phyloP scores from a whole-genome alignment of 2,797 vertebrate species.

The Helicolenus hilgendorfi region DNA sequence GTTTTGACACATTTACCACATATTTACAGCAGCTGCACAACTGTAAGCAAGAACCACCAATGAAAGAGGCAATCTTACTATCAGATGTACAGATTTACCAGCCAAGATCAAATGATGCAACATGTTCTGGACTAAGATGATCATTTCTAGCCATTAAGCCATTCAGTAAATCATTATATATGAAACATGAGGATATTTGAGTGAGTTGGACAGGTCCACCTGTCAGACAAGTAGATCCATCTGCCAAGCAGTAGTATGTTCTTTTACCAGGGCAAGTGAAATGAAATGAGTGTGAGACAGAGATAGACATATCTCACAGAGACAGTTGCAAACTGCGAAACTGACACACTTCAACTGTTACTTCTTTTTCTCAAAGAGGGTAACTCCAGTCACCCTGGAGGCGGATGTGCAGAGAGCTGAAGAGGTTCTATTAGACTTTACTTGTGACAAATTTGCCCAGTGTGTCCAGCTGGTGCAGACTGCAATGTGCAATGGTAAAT shows the following conservation, averaged over 20 bases:
- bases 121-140: neutral
- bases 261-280: neutral
- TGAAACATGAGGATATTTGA: neutral
- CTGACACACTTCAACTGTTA: neutral
- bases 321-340: neutral
- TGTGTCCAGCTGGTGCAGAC: neutral
- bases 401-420: neutral
- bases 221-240: constrained; percentile 8
- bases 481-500: neutral
- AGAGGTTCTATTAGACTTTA: neutral
- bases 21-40: neutral
- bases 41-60: neutral
- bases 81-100: neutral
- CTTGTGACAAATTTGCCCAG: neutral
- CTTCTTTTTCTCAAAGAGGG: neutral
- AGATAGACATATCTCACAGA: neutral
- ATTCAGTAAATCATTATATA: neutral
- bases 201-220: neutral
- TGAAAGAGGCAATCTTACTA: neutral
- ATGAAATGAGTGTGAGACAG: neutral
- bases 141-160: neutral
- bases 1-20: neutral
- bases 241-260: neutral
- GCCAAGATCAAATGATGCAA: neutral
- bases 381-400: neutral